Conservation (phyloP, 2,113 vertebrate genomes). For the Narcine bancroftii region DNA sequence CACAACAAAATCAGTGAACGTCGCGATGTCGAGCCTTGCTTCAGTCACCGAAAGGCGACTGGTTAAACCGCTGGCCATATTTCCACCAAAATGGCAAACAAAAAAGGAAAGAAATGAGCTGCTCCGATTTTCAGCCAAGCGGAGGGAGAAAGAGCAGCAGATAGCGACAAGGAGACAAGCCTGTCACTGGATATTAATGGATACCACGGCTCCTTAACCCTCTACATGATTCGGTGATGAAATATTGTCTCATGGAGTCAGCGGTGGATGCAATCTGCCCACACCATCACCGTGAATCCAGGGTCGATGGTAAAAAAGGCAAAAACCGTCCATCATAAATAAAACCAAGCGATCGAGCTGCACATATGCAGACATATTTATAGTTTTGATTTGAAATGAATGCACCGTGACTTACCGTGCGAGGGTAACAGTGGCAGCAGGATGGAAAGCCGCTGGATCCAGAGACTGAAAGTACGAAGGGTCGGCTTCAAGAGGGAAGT, state of each 20-base stretch:
- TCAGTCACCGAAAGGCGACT: not conserved
- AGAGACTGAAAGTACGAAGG: not conserved
- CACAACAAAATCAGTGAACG: not conserved
- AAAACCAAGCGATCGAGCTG: not conserved
- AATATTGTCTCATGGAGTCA: conserved; percentile 34
- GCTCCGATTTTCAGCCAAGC: not conserved
- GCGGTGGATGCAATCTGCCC: not conserved
- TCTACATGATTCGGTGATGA: conserved; percentile 35
- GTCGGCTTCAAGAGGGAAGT: not conserved
- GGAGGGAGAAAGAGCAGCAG: not conserved
- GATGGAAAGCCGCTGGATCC: not conserved
- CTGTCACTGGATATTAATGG: not conserved
- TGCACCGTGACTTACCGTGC: not conserved
- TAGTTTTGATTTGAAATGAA: not conserved
- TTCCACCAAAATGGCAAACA: not conserved
- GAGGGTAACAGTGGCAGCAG: not conserved
- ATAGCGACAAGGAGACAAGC: not conserved
- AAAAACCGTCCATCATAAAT: not conserved
- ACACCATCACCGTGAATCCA: not conserved
- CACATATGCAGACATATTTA: not conserved
- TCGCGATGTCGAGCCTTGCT: not conserved
- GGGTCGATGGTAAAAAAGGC: not conserved
- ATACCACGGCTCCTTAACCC: not conserved
- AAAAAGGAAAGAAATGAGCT: not conserved
- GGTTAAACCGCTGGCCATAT: not conserved